Conservation (phyloP, 2,113 vertebrate species). For the Mustela nigripes region DNA sequence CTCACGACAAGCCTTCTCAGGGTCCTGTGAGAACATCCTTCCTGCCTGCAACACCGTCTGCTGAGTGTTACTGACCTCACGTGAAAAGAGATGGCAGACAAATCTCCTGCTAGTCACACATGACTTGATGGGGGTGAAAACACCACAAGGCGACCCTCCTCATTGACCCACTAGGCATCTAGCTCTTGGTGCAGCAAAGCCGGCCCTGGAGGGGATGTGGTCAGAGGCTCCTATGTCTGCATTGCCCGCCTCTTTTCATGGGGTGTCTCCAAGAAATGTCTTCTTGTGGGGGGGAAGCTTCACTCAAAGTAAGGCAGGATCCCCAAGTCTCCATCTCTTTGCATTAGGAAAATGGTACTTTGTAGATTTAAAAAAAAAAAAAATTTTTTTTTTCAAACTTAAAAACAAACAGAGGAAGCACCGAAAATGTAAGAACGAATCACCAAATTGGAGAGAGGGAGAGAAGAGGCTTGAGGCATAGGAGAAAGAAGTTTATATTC, state of each 20-base stretch:
- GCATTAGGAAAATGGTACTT: slow-evolving; percentile 15
- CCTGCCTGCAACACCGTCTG: slow-evolving; percentile 50
- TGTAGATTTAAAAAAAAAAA: slow-evolving; percentile 30
- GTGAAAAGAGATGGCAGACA: slow-evolving; percentile 78
- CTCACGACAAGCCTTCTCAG: background rate
- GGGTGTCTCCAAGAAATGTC: background rate
- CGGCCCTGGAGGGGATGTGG: fast-evolving
- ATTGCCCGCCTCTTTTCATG: background rate
- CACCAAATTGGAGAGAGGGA: background rate
- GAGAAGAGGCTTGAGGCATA: background rate
- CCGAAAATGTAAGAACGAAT: background rate
- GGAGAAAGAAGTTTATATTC: background rate
- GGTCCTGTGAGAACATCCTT: slow-evolving; percentile 3
- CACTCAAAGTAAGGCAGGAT: background rate
- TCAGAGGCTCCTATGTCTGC: background rate
- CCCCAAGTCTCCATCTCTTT: slow-evolving; percentile 2
- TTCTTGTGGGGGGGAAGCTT: background rate
- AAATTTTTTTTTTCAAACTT: background rate
- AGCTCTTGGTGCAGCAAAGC: background rate
- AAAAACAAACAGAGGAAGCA: background rate
- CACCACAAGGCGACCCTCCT: background rate
- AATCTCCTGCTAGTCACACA: slow-evolving; percentile 70
- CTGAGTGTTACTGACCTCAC: slow-evolving; percentile 64
- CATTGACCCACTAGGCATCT: background rate
- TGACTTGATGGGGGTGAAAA: slow-evolving; percentile 18